A percentile compares a stretch with the other conserved stretches of the same genome.
phyloP scores from a whole-genome alignment of 1,140 invertebrate genomes.

The Drosophila quadrilineata region DNA sequence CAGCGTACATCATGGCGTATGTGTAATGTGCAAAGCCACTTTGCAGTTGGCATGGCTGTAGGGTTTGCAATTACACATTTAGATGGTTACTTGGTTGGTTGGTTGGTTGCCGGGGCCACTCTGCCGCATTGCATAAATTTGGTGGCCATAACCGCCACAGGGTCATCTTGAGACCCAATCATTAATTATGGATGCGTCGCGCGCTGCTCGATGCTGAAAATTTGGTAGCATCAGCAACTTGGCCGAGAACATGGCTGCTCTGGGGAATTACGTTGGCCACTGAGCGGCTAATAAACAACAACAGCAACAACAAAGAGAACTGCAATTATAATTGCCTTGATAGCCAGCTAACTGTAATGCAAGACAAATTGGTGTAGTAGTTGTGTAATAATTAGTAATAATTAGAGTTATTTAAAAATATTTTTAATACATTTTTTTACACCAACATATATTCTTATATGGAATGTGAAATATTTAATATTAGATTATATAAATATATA shows the following conservation, averaged over 20 bases:
- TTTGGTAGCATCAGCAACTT: conserved; percentile 21
- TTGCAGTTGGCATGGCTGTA: too few relatives aligned
- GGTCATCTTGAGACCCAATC: conserved; percentile 36
- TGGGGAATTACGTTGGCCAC: conserved; percentile 11
- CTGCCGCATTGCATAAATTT: conserved; percentile 70
- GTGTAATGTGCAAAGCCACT: conserved; percentile 31
- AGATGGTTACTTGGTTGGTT: too few relatives aligned
- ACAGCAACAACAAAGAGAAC: background rate
- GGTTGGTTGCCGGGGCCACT: too few relatives aligned
- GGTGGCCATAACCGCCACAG: conserved; percentile 1
- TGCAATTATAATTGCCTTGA: conserved; percentile 22
- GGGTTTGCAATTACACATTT: conserved; percentile 52
- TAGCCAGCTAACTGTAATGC: conserved; percentile 5
- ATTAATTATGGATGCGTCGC: conserved; percentile 71
- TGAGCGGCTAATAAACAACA: conserved; percentile 17
- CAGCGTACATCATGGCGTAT: conserved; percentile 12
- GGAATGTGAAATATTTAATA: too few relatives aligned
- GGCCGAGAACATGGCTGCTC: conserved; percentile 14
- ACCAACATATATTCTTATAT: too few relatives aligned
- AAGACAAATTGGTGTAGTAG: too few relatives aligned
- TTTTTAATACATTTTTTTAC: too few relatives aligned
- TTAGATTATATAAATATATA: too few relatives aligned
- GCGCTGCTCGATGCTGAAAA: conserved; percentile 29
- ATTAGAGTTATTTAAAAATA: too few relatives aligned
- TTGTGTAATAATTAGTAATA: too few relatives aligned